A percentile compares a stretch with the other conserved stretches of the same genome.
Conservation (phyloP, 2,113 vertebrate species). For the Malurus cyaneus region DNA sequence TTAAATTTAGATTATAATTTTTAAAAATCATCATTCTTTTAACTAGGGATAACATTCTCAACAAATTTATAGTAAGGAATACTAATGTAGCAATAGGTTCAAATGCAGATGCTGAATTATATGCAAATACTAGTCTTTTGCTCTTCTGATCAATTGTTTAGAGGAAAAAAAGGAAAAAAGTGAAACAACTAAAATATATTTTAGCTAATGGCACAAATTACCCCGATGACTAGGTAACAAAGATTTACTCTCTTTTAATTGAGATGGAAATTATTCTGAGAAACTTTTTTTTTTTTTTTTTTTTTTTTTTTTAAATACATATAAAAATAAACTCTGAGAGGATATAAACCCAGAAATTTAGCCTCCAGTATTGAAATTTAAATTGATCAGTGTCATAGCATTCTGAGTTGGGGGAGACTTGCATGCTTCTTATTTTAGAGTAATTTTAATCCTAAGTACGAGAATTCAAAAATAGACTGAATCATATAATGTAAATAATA, state of each 20-base stretch:
- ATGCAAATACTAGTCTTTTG: neutral
- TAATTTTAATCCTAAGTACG: neutral
- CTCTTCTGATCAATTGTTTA: neutral
- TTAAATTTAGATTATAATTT: slow-evolving; percentile 4
- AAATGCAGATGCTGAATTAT: neutral
- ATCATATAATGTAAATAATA: neutral
- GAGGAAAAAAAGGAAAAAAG: neutral
- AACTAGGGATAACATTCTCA: neutral
- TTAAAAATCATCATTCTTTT: slow-evolving; percentile 22
- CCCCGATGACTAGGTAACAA: neutral
- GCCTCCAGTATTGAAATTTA: neutral
- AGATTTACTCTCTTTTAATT: neutral
- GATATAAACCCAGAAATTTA: neutral
- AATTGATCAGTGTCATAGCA: neutral
- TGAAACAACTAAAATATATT: neutral
- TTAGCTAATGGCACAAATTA: neutral
- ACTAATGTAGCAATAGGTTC: neutral
- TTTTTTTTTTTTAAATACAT: neutral
- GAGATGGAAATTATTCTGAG: neutral
- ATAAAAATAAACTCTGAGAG: neutral
- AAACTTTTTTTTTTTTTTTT: neutral
- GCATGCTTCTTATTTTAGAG: neutral
- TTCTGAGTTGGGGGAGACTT: neutral
- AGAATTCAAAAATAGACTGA: neutral
- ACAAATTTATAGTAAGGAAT: slow-evolving; percentile 3